A percentile compares a stretch with the other conserved stretches of the same genome.
These are phyloP conservation scores for Chouioia cunea DNA, from an alignment of 2,888 invertebrate species.

Conservation along the genomic window DNA sequence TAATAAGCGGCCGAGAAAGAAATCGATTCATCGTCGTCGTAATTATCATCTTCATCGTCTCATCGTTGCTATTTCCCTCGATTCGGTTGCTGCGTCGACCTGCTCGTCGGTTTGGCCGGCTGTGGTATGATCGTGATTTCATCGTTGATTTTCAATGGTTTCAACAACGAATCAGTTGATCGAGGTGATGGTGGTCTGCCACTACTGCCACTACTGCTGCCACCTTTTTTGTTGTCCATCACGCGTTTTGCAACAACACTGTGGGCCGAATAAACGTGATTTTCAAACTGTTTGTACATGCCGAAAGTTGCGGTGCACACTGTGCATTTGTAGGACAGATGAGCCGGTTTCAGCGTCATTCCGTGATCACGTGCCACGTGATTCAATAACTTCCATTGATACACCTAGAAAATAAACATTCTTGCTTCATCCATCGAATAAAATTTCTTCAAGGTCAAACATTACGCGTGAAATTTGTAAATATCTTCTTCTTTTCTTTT, in stretches of 20 bases:
- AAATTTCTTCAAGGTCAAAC: too few species aligned
- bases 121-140: slow-evolving; percentile 92
- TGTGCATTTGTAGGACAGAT: slow-evolving; percentile 94
- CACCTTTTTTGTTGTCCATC: slow-evolving; percentile 79
- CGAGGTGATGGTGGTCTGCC: slow-evolving; percentile 67
- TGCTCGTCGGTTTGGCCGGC: slow-evolving; percentile 73
- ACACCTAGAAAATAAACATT: slow-evolving; percentile 76
- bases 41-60: slow-evolving; percentile 57
- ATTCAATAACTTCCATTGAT: slow-evolving; percentile 92
- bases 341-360: slow-evolving; percentile 91
- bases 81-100: slow-evolving; percentile 61
- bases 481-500: too few species aligned
- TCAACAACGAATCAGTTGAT: slow-evolving; percentile 76
- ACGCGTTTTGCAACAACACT: slow-evolving; percentile 90
- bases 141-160: slow-evolving; percentile 88
- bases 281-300: slow-evolving; percentile 95
- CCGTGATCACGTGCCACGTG: slow-evolving; percentile 94
- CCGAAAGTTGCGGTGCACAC: slow-evolving; percentile 95
- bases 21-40: slow-evolving; percentile 55
- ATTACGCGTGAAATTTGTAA: too few species aligned
- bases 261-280: slow-evolving; percentile 93
- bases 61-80: slow-evolving; percentile 67
- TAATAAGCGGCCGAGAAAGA: slow-evolving; percentile 44
- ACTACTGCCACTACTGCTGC: slow-evolving; percentile 64
- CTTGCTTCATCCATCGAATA: neutral